Evolutionary conservation across 2,797 vertebrate genomes (phyloP).

Genomic region (Halcyon badia): DNA sequence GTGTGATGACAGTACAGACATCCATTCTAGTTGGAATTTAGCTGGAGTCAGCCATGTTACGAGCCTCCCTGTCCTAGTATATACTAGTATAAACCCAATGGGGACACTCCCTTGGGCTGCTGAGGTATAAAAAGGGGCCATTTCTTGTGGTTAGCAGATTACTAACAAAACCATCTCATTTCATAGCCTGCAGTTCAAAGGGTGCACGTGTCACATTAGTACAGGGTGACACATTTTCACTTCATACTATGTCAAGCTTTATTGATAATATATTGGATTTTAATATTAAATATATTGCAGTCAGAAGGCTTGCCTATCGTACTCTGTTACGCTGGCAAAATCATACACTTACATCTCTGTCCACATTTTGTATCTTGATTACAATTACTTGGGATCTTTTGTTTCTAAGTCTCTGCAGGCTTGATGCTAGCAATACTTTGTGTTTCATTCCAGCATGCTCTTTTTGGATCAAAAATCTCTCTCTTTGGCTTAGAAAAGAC

Average conservation of each 20-base stretch:
- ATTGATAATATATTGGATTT: background rate
- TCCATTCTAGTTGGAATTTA: background rate
- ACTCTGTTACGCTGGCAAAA: background rate
- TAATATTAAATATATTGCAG: background rate
- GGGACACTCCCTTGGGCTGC: background rate
- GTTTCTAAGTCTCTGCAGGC: background rate
- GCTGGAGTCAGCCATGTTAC: background rate
- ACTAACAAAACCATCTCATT: background rate
- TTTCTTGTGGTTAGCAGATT: background rate
- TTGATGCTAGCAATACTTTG: background rate
- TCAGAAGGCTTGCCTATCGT: background rate
- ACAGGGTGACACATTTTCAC: background rate
- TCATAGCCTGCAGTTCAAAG: background rate
- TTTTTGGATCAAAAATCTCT: accelerated
- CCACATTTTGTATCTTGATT: background rate
- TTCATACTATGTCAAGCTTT: background rate
- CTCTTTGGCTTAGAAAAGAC: background rate
- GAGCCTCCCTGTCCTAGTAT: background rate
- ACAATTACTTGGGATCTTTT: background rate
- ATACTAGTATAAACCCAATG: background rate
- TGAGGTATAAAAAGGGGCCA: background rate
- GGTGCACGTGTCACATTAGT: accelerated
- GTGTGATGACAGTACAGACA: background rate
- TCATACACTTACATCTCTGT: background rate
- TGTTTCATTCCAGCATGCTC: background rate